Percentiles rank a stretch among this genome's conserved stretches.
phyloP scores from a whole-genome alignment of 64 coral and sea anemone genomes.

The Montipora sp. region DNA sequence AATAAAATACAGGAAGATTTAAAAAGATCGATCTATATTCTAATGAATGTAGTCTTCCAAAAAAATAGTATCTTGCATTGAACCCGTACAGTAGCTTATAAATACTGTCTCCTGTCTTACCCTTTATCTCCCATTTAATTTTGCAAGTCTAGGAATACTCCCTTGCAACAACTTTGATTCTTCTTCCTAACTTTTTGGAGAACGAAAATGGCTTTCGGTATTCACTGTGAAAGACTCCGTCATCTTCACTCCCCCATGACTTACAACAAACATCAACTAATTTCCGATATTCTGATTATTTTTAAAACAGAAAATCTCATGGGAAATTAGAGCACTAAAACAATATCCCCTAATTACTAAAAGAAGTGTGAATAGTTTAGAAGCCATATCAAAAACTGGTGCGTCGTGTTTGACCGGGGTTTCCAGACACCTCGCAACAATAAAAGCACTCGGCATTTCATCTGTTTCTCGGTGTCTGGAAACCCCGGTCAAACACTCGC shows the following conservation, averaged over 20 bases:
- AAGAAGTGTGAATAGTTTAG: constrained; percentile 18
- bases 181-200: neutral
- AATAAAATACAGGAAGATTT: no score
- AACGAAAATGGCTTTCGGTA: constrained; percentile 10
- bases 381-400: constrained; percentile 18
- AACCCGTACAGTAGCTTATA: no score
- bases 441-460: constrained; percentile 19
- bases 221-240: neutral
- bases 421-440: constrained; percentile 4
- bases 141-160: neutral
- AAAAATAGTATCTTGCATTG: no score
- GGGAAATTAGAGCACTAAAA: constrained; percentile 3
- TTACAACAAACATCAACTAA: constrained; percentile 4
- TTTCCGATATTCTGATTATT: constrained; percentile 1
- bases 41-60: no score
- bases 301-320: constrained; percentile 5
- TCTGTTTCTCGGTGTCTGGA: constrained; percentile 44
- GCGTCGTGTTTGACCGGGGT: constrained; percentile 5
- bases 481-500: constrained; percentile 60
- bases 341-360: constrained; percentile 7
- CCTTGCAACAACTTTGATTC: constrained; percentile 10
- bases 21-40: no score
- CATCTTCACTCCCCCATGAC: constrained; percentile 4
- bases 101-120: no score
- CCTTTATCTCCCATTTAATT: no score